phyloP scores from a whole-genome alignment of 2,113 vertebrate genomes.

The Okapia johnstoni region DNA sequence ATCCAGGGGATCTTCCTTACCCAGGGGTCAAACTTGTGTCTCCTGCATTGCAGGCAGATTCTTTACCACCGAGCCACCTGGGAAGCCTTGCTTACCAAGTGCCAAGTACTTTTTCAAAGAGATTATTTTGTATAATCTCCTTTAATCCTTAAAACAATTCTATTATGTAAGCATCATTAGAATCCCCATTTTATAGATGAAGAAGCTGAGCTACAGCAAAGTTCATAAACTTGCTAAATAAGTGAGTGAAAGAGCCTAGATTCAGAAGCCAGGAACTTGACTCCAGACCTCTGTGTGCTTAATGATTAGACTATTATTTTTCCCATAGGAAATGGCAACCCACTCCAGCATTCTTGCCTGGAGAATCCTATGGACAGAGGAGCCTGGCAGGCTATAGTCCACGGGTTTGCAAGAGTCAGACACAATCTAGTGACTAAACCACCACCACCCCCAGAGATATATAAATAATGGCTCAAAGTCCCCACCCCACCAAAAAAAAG shows the following conservation, averaged over 20 bases:
- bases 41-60: neutral
- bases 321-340: neutral
- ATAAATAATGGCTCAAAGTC: neutral
- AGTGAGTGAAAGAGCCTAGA: neutral
- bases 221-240: neutral
- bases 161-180: neutral
- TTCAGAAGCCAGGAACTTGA: neutral
- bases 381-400: neutral
- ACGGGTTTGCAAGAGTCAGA: neutral
- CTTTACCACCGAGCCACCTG: neutral
- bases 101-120: neutral
- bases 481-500: neutral
- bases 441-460: neutral
- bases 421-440: neutral
- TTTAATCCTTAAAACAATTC: constrained; percentile 9
- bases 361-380: neutral
- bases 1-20: neutral
- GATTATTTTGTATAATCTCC: neutral
- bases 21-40: neutral
- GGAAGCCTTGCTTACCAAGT: neutral
- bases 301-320: neutral
- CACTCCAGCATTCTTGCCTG: neutral
- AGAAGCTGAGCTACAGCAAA: neutral
- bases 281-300: neutral
- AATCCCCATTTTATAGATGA: neutral